Conservation (phyloP, 2,888 invertebrate genomes). For the Apoda limacodes region DNA sequence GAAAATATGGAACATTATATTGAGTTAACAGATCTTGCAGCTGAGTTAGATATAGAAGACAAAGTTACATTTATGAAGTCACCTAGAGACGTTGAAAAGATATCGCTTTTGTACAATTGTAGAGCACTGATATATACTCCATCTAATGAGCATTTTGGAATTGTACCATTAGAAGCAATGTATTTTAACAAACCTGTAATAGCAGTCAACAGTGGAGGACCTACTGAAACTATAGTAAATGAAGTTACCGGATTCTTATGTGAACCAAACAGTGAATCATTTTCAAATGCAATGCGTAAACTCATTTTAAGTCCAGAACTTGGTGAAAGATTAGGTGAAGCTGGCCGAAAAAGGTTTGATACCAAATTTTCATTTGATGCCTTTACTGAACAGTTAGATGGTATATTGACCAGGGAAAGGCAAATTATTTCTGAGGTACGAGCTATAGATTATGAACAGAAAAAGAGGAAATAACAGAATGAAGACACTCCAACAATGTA, state of each 20-base stretch:
- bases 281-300: constrained; percentile 81
- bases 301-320: constrained; percentile 73
- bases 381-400: constrained; percentile 78
- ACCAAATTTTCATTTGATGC: constrained; percentile 86
- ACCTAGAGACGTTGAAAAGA: constrained; percentile 87
- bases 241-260: constrained; percentile 86
- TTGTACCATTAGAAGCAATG: constrained; percentile 99
- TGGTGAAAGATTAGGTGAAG: constrained; percentile 76
- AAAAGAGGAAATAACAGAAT: constrained; percentile 53
- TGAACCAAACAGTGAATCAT: constrained; percentile 74
- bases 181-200: constrained; percentile 92
- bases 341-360: constrained; percentile 80
- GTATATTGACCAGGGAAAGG: constrained; percentile 54
- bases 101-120: constrained; percentile 80
- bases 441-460: constrained; percentile 49
- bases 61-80: constrained; percentile 89
- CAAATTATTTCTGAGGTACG: constrained; percentile 53
- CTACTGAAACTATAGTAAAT: constrained; percentile 89
- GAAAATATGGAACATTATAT: constrained; percentile 90
- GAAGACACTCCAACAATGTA: constrained; percentile 52
- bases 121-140: constrained; percentile 94
- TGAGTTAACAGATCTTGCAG: constrained; percentile 77
- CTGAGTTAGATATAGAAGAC: constrained; percentile 73
- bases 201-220: constrained; percentile 96
- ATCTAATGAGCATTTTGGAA: constrained; percentile 97